These are phyloP conservation scores for Parazoanthus swiftii DNA, from an alignment of 92 coral and sea anemone species.

Conservation along the genomic window DNA sequence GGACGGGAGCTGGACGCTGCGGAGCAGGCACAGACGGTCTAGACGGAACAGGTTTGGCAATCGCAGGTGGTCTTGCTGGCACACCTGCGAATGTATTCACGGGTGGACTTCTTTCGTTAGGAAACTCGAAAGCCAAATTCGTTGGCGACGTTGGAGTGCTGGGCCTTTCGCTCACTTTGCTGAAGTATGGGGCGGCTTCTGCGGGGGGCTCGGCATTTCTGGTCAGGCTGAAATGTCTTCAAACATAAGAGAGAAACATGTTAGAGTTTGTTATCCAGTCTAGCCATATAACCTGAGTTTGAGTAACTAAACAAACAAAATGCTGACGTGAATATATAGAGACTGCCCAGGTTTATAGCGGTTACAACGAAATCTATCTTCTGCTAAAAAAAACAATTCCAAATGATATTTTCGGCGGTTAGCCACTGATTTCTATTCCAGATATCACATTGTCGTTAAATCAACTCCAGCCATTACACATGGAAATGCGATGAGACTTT, in stretches of 20 bases:
- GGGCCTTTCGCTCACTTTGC: conserved; percentile 5
- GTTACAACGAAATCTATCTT: too few relatives aligned
- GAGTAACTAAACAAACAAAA: neutral
- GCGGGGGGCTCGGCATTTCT: conserved; percentile 19
- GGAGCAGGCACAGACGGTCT: neutral
- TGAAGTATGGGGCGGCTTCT: neutral
- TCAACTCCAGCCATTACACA: too few relatives aligned
- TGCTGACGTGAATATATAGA: neutral
- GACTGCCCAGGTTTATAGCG: too few relatives aligned
- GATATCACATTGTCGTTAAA: too few relatives aligned
- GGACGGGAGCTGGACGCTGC: conserved; percentile 4
- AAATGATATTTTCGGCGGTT: too few relatives aligned
- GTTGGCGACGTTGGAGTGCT: conserved; percentile 27
- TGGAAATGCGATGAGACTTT: too few relatives aligned
- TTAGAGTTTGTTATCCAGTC: neutral
- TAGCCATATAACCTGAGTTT: neutral
- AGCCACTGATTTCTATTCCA: too few relatives aligned
- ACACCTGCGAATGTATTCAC: neutral
- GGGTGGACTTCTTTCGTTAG: neutral
- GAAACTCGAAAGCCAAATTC: conserved; percentile 20
- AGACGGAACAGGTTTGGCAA: conserved; percentile 14
- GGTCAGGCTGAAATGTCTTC: conserved; percentile 36
- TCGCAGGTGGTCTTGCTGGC: conserved; percentile 12
- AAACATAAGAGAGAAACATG: neutral
- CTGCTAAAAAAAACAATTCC: too few relatives aligned